These are phyloP conservation scores for Microctenopoma lineatum DNA, from an alignment of 2,797 vertebrate genomes.

Conservation along the genomic window DNA sequence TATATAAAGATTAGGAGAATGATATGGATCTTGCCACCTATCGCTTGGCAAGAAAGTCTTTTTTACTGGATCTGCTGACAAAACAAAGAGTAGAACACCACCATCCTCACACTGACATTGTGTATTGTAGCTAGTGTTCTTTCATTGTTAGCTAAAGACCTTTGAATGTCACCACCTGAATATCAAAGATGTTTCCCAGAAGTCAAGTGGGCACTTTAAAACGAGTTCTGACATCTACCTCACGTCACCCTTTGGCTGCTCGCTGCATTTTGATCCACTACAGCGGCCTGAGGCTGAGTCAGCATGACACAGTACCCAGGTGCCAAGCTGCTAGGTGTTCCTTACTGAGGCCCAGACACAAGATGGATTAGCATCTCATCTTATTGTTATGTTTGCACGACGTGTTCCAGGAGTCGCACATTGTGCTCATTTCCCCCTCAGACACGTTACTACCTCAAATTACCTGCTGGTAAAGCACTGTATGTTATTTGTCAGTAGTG, in stretches of 20 bases:
- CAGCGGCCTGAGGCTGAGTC: constrained; percentile 59
- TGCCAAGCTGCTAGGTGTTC: constrained; percentile 47
- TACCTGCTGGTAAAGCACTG: constrained; percentile 8
- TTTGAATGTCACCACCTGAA: constrained; percentile 9
- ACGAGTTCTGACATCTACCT: constrained; percentile 49
- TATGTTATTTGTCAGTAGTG: constrained; percentile 28
- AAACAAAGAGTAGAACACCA: not conserved
- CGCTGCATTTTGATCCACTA: constrained; percentile 53
- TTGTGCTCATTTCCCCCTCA: not conserved
- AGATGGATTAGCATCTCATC: constrained; percentile 35
- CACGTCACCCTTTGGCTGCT: constrained; percentile 47
- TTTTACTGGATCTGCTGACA: not conserved
- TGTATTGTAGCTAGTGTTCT: not conserved
- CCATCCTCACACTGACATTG: not conserved
- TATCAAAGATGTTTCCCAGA: constrained; percentile 22
- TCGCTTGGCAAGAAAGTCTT: not conserved
- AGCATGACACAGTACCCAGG: constrained; percentile 53
- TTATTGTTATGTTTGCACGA: constrained; percentile 18
- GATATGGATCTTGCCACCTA: not conserved
- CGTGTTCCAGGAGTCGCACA: constrained; percentile 6
- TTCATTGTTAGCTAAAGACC: not conserved
- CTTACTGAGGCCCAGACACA: constrained; percentile 30
- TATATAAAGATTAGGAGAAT: not conserved
- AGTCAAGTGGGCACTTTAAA: constrained; percentile 28
- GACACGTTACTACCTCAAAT: constrained; percentile 1